phyloP scores from a whole-genome alignment of 2,888 invertebrate species.

The Macropis europaea region DNA sequence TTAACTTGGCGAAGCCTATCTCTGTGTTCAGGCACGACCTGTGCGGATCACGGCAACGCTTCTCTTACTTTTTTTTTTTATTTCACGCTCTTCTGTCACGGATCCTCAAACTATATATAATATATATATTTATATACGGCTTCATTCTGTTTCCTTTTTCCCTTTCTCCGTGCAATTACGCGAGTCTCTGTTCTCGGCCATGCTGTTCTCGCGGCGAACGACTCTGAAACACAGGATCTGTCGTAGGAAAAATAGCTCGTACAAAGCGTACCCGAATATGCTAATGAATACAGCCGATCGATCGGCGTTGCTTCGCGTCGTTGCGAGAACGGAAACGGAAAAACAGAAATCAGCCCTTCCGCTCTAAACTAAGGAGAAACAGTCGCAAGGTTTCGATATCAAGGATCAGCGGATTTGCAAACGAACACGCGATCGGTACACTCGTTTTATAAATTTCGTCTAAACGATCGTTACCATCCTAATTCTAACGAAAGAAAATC shows the following conservation, averaged over 20 bases:
- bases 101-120: slow-evolving; percentile 22
- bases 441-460: too few species aligned
- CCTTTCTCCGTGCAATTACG: slow-evolving; percentile 10
- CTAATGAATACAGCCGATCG: slow-evolving; percentile 30
- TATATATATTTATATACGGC: slow-evolving; percentile 8
- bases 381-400: slow-evolving; percentile 14
- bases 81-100: slow-evolving; percentile 34
- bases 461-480: not conserved
- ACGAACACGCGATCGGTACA: too few species aligned
- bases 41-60: slow-evolving; percentile 47
- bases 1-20: slow-evolving; percentile 63
- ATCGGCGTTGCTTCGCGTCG: slow-evolving; percentile 18
- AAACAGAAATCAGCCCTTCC: slow-evolving; percentile 25
- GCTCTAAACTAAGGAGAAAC: slow-evolving; percentile 8
- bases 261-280: slow-evolving; percentile 40
- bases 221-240: slow-evolving; percentile 48
- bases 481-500: not conserved
- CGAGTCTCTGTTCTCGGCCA: slow-evolving; percentile 9
- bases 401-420: slow-evolving; percentile 13
- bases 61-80: too few species aligned
- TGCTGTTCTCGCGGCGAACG: slow-evolving; percentile 25
- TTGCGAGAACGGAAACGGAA: slow-evolving; percentile 33
- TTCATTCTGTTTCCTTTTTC: not conserved
- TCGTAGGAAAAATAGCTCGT: slow-evolving; percentile 50
- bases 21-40: slow-evolving; percentile 64